Conservation (phyloP, 2,888 invertebrate genomes). For the Sphaerophoria taeniata region DNA sequence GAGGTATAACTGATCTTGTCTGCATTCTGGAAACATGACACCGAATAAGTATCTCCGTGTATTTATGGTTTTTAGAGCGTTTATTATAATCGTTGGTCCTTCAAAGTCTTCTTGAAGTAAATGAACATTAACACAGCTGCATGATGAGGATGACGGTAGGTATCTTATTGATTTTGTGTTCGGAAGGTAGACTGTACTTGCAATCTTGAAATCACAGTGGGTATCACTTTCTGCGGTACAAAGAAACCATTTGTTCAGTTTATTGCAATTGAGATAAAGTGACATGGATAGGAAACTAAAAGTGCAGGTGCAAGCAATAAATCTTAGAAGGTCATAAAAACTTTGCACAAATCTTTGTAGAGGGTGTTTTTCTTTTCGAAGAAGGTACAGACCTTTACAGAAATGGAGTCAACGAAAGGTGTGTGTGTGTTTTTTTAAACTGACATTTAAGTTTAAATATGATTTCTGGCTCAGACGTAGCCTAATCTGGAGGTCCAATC, state of each 20-base stretch:
- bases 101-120: not conserved
- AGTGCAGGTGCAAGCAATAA: not conserved
- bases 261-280: slow-evolving; percentile 26
- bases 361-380: too few species aligned
- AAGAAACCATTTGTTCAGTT: not conserved
- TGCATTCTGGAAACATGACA: slow-evolving; percentile 10
- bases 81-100: not conserved
- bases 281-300: not conserved
- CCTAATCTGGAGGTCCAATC: too few species aligned
- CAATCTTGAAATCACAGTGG: slow-evolving; percentile 10
- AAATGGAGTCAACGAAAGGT: too few species aligned
- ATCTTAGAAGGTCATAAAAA: not conserved
- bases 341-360: not conserved
- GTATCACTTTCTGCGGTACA: slow-evolving; percentile 2
- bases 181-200: not conserved
- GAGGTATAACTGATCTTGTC: not conserved
- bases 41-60: not conserved
- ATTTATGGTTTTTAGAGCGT: not conserved
- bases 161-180: slow-evolving; percentile 8
- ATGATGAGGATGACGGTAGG: not conserved
- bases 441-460: too few species aligned
- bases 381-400: too few species aligned
- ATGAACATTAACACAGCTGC: slow-evolving; percentile 5
- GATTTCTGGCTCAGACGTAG: too few species aligned
- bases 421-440: too few species aligned